A percentile compares a stretch with the other conserved stretches of the same genome.
Evolutionary conservation across 2,888 invertebrate genomes (phyloP).

Genomic region (Boloria euphrosyne): DNA sequence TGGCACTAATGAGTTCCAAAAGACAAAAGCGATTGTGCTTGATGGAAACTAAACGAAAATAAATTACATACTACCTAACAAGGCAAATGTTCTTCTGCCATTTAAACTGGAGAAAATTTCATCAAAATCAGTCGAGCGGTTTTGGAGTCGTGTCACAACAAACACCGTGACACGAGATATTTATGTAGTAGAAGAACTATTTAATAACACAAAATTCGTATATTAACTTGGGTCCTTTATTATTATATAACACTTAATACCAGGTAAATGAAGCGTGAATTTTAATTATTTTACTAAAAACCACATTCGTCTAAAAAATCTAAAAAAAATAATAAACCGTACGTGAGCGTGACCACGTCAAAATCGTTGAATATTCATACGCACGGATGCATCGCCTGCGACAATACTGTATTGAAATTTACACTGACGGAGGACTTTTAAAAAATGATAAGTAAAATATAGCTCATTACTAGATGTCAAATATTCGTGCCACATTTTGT

Average conservation of each 20-base stretch:
- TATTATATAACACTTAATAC: not conserved
- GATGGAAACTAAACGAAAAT: too few species aligned
- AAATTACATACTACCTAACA: too few species aligned
- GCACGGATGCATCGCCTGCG: constrained; percentile 8
- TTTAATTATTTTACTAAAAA: not conserved
- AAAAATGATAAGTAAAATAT: constrained; percentile 3
- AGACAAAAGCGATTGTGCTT: not conserved
- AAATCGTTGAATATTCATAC: constrained; percentile 21
- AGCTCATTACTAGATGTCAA: too few species aligned
- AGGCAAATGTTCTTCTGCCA: too few species aligned
- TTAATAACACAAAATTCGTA: too few species aligned
- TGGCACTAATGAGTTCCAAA: constrained; percentile 9
- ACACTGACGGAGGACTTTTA: not conserved
- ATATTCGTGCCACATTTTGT: too few species aligned
- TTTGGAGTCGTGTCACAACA: too few species aligned
- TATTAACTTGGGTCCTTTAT: not conserved
- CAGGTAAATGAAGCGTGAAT: not conserved
- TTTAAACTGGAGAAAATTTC: too few species aligned
- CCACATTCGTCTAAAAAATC: constrained; percentile 8
- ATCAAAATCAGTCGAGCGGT: too few species aligned
- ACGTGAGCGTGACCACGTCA: constrained; percentile 13
- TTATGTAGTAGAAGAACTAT: too few species aligned
- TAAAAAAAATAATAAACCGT: constrained; percentile 1
- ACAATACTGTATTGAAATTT: constrained; percentile 14
- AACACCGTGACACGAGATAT: too few species aligned